These are phyloP conservation scores for Chamaetylas fuelleborni DNA, from an alignment of 2,113 vertebrate species.

Conservation along the genomic window DNA sequence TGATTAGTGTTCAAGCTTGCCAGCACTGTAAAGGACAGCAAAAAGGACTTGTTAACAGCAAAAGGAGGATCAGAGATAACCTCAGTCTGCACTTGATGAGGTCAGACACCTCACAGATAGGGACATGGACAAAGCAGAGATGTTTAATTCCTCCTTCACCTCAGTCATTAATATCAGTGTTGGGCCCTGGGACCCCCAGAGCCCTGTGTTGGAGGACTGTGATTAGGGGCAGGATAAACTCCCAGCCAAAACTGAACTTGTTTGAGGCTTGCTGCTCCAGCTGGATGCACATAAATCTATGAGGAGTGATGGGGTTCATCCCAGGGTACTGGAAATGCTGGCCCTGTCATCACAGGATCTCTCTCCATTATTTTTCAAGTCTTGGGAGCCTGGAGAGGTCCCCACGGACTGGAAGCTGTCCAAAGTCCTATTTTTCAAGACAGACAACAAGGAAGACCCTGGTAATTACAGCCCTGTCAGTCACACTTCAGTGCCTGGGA, in stretches of 20 bases:
- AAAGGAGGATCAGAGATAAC: neutral
- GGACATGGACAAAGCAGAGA: neutral
- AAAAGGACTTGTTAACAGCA: neutral
- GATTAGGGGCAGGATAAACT: neutral
- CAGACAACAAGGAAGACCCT: neutral
- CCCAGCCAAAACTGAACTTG: neutral
- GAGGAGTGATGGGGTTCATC: neutral
- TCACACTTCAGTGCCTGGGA: neutral
- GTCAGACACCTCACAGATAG: neutral
- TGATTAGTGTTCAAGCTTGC: neutral
- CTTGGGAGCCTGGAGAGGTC: neutral
- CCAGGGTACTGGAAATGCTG: neutral
- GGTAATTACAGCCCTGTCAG: neutral
- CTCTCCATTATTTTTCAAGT: neutral
- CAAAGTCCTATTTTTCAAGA: neutral
- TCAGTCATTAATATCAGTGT: neutral
- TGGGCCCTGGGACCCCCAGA: neutral
- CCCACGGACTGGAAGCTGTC: neutral
- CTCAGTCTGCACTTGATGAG: accelerated
- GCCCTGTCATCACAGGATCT: neutral
- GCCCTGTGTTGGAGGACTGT: neutral
- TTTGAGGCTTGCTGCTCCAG: neutral
- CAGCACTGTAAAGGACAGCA: neutral
- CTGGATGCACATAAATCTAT: neutral
- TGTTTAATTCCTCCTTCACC: neutral